phyloP scores from a whole-genome alignment of 2,888 invertebrate genomes.

The Rhopalosiphum nymphaeae region DNA sequence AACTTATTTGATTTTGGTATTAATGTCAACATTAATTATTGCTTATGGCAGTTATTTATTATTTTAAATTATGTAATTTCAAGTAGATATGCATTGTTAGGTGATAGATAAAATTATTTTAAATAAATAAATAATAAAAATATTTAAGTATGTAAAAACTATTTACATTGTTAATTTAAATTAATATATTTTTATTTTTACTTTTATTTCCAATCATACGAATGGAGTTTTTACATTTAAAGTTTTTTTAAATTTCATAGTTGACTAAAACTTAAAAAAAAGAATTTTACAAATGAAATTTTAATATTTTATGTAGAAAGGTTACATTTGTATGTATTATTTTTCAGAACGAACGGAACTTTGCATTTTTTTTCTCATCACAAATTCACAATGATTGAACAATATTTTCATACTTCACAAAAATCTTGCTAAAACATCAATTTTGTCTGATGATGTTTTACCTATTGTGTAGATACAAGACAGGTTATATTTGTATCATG shows the following conservation, averaged over 20 bases:
- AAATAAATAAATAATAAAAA: not conserved
- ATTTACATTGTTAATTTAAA: not conserved
- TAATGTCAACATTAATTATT: not conserved
- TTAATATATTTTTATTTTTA: not conserved
- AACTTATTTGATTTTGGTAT: not conserved
- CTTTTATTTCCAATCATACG: not conserved
- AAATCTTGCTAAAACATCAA: not conserved
- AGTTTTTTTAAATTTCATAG: not conserved
- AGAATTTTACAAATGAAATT: not conserved
- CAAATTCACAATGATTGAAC: not conserved
- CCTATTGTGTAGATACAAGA: not conserved
- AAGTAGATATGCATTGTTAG: not conserved
- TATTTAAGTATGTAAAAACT: not conserved
- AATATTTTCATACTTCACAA: slow-evolving; percentile 28
- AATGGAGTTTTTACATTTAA: not conserved
- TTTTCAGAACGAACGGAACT: not conserved
- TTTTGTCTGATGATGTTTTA: slow-evolving; percentile 4
- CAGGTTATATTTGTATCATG: not conserved
- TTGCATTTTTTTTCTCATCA: slow-evolving; percentile 16
- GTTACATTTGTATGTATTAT: not conserved
- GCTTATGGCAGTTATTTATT: not conserved
- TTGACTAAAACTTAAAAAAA: not conserved
- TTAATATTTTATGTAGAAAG: slow-evolving; percentile 12
- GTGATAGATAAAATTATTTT: not conserved
- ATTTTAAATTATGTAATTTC: not conserved